Percentiles rank a stretch among this genome's conserved stretches.
Conservation (phyloP, 2,113 vertebrate genomes). For the Poecilia latipinna region DNA sequence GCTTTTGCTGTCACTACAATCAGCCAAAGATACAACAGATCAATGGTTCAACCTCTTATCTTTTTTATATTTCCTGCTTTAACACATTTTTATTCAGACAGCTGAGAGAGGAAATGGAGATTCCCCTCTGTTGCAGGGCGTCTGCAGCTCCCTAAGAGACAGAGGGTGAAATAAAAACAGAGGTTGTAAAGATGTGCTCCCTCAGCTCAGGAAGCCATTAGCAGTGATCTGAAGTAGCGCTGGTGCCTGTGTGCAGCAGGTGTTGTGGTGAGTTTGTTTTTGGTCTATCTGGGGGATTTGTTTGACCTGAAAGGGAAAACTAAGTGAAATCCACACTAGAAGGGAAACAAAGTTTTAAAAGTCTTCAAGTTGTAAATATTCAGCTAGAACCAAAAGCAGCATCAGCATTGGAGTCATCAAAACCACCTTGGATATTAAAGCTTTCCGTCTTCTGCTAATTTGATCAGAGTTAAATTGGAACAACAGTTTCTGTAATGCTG, state of each 20-base stretch:
- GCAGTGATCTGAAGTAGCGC: neutral
- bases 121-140: too few relatives aligned
- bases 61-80: too few relatives aligned
- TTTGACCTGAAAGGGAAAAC: too few relatives aligned
- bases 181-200: neutral
- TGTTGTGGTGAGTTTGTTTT: neutral
- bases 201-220: neutral
- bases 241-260: neutral
- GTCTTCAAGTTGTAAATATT: neutral
- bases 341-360: neutral
- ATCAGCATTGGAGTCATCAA: neutral
- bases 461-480: neutral
- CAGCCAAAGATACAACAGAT: too few relatives aligned
- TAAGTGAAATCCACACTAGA: too few relatives aligned
- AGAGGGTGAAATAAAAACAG: neutral
- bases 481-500: neutral
- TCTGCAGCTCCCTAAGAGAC: neutral
- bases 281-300: too few relatives aligned
- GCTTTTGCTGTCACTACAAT: too few relatives aligned
- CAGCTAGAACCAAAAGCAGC: neutral
- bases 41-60: too few relatives aligned
- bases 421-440: neutral
- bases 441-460: neutral
- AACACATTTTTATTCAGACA: too few relatives aligned
- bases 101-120: too few relatives aligned